Evolutionary conservation across 2,888 invertebrate genomes (phyloP), one percentile per base, ranked within the genome.

Genomic region (Amphipyra tragopoginis): DNA sequence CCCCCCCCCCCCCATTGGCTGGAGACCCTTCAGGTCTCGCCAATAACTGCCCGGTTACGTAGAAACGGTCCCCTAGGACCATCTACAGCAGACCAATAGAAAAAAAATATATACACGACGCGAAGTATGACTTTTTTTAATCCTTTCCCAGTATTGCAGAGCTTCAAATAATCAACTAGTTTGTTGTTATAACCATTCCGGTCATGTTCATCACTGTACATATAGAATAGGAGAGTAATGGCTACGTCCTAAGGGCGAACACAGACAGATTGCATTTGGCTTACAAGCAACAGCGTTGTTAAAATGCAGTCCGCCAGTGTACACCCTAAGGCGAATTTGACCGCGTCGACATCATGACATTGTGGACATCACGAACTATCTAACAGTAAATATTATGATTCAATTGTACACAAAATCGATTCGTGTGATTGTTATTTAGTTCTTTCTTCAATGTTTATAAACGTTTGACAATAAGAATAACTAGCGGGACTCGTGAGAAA

Each of bases 311-410:
- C 48, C 0, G 1, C 3, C 51, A 10, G 11, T 66, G 54, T 72
- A 50, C 29, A 40, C 51, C 73, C 47, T 45, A 9, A 36, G 51
- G 69, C 60, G 7, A 49, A 49, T 36, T 26, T 15, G 1, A 26
- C 14, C 6, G 26, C 11, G 5, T 3, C 9, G 9, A 21, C 11
- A 5, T 44, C 13, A 54, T 43, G 9, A 15, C 34, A 39, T 52
- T 57, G 52, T 47, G 2, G 34, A 29, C 50, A 8, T 21, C 0
- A 2, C 33, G 29, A 14, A 40, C 48, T 40, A 14, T 38, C 8
- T 33, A 39, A 38, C 10, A 26, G 44, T 56, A 49, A 56, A 57
- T 47, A 65, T 58, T 45, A 42, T 29, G 5, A 26, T 13, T 50
- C 34, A 8, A 29, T 29, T 29, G 29, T 29, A 29, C 0, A 9